These are phyloP conservation scores for Tethya wilhelma DNA, from an alignment of 37 sponge, comb jelly and placozoan species.

Conservation along the genomic window DNA sequence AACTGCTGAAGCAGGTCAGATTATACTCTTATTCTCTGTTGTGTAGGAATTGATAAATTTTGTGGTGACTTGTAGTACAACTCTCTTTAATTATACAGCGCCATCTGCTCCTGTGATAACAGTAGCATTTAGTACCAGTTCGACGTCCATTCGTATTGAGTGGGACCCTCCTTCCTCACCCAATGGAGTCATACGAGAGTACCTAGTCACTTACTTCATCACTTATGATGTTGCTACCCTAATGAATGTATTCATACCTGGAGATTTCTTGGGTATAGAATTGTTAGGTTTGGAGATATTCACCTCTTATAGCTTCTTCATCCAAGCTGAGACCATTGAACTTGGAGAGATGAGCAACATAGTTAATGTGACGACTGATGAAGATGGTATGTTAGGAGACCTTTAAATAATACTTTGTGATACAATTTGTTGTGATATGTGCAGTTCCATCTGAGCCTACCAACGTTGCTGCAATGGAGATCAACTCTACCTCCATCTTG, in stretches of 20 bases:
- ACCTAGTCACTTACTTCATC: not conserved
- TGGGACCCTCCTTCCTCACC: slow-evolving; percentile 13
- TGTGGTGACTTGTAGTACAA: no score
- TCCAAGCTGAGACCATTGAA: slow-evolving; percentile 22
- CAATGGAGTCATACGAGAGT: slow-evolving; percentile 33
- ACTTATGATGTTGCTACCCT: not conserved
- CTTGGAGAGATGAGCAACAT: slow-evolving; percentile 6
- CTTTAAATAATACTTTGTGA: no score
- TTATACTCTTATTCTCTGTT: no score
- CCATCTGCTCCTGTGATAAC: slow-evolving; percentile 43
- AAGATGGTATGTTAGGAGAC: not conserved
- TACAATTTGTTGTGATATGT: no score
- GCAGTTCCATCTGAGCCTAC: not conserved
- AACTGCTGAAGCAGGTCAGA: slow-evolving; percentile 5
- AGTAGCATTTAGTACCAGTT: slow-evolving; percentile 14
- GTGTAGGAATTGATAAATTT: no score
- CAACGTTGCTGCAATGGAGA: not conserved
- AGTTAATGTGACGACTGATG: slow-evolving; percentile 2
- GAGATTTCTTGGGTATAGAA: not conserved
- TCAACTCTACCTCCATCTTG: slow-evolving; percentile 18
- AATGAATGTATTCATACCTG: not conserved
- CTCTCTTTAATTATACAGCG: slow-evolving; percentile 32
- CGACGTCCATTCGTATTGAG: slow-evolving; percentile 48
- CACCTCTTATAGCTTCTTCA: slow-evolving; percentile 19
- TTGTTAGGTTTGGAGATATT: not conserved